phyloP scores from a whole-genome alignment of 2,888 invertebrate species.

The Meiosimyza platycephala region DNA sequence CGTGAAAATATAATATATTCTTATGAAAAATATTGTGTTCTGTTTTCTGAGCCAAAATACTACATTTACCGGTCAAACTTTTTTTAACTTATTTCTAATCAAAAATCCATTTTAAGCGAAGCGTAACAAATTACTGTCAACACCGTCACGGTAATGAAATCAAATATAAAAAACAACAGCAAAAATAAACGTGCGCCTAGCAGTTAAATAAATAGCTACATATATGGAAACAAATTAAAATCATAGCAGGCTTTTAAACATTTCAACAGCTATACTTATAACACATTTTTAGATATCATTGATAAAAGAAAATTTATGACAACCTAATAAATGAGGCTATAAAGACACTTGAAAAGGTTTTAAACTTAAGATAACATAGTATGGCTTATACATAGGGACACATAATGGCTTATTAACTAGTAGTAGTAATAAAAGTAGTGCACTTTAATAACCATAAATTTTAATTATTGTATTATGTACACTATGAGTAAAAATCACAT shows the following conservation, averaged over 20 bases:
- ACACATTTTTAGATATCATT: background rate
- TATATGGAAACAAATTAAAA: background rate
- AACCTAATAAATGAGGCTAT: background rate
- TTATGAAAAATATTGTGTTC: too few relatives aligned
- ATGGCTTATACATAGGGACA: too few relatives aligned
- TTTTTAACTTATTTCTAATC: too few relatives aligned
- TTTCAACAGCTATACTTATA: constrained; percentile 2
- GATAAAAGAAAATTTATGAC: constrained; percentile 15
- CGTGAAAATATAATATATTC: too few relatives aligned
- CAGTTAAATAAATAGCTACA: too few relatives aligned
- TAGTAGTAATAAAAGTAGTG: too few relatives aligned
- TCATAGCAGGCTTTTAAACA: constrained; percentile 7
- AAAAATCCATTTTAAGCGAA: background rate
- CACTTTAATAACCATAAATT: too few relatives aligned
- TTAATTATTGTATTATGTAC: too few relatives aligned
- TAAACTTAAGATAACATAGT: background rate
- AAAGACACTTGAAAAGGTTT: background rate
- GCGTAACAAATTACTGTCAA: background rate
- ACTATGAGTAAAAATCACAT: too few relatives aligned
- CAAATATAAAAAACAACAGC: background rate
- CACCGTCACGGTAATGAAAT: background rate
- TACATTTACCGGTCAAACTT: too few relatives aligned
- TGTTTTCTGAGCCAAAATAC: too few relatives aligned
- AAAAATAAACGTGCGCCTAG: background rate
- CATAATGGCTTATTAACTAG: too few relatives aligned